Base-by-base conservation (phyloP, 2,797 vertebrate species). In the Bradypus variegatus region DNA sequence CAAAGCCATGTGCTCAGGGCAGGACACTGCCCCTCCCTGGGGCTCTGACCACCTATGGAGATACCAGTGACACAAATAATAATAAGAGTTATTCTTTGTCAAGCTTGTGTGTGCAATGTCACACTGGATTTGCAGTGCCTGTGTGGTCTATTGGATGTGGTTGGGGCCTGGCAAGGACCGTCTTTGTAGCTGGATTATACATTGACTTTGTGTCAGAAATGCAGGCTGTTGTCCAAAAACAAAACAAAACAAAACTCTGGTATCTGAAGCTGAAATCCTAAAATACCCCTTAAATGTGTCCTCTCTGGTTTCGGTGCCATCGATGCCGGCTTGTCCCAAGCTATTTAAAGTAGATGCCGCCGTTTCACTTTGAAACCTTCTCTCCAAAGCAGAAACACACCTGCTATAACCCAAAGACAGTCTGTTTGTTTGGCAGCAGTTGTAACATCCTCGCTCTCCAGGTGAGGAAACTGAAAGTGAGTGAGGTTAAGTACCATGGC, bases 91-190 rank as follows among this genome's bases (percentile, higher is more conserved):
- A 5, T 21, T 53, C 4, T 11, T 15, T 2, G 23, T n/a, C 48
- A 55, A 31, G 67, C 67, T 8, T 21, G 25, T 29, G 31, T 55
- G 31, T 58, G 45, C 36, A 16, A 27, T 36, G 15, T 82, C 19
- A 16, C 0, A 1, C 14, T 6, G 23, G 5, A 36, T 60, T 19
- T 21, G 27, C n/a, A 8, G 27, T 8, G 12, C 45, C 15, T 4
- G 13, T 29, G 29, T 69, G 4, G 7, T 36, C 65, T 31, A 33
- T 48, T 53, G 36, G 62, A 11, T 7, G 11, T 15, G n/a, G 25
- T 33, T 76, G 53, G 55, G n/a, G 82, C 36, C 50, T n/a, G 31
- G 15, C 75, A 13, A 38, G 48, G 29, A 82, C 67, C 55, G 69
- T 53, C 60, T 50, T n/a, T 31, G 31, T 87, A 65, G 70, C 67